These are phyloP conservation scores for Melinaea marsaeus DNA, from an alignment of 2,888 invertebrate genomes.

Conservation along the genomic window DNA sequence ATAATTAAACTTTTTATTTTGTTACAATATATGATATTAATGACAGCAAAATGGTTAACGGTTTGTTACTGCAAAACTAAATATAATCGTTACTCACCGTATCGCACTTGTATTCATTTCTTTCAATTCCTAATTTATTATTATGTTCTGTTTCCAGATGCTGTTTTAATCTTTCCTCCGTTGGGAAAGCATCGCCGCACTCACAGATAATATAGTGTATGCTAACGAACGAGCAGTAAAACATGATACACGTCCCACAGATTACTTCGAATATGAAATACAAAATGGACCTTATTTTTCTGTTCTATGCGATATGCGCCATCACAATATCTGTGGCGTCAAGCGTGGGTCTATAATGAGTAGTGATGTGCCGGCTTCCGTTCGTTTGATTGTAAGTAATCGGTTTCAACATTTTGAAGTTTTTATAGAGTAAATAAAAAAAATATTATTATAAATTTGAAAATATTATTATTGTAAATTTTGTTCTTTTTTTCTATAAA, in stretches of 20 bases:
- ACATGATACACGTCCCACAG: conserved; percentile 53
- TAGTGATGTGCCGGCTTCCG: conserved; percentile 2
- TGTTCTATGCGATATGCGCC: conserved; percentile 34
- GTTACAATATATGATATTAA: background rate
- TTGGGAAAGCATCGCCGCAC: conserved; percentile 58
- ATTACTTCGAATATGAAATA: conserved; percentile 38
- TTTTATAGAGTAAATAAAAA: no score
- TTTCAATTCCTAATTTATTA: conserved; percentile 41
- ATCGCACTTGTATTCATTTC: conserved; percentile 38
- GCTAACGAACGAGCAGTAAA: conserved; percentile 59
- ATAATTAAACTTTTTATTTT: background rate
- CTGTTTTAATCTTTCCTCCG: conserved; percentile 47
- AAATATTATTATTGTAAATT: no score
- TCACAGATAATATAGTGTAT: conserved; percentile 66
- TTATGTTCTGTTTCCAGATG: conserved; percentile 54
- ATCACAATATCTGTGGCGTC: conserved; percentile 40
- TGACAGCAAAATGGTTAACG: background rate
- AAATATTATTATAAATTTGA: no score
- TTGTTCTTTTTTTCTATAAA: no score
- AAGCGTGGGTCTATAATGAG: conserved; percentile 2
- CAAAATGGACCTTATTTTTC: conserved; percentile 32
- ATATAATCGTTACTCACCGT: conserved; percentile 31
- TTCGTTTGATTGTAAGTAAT: no score
- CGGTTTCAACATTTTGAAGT: no score
- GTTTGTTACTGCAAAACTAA: background rate